Evolutionary conservation across 1,140 invertebrate species (phyloP).

Genomic region (Aphidius ervi): DNA sequence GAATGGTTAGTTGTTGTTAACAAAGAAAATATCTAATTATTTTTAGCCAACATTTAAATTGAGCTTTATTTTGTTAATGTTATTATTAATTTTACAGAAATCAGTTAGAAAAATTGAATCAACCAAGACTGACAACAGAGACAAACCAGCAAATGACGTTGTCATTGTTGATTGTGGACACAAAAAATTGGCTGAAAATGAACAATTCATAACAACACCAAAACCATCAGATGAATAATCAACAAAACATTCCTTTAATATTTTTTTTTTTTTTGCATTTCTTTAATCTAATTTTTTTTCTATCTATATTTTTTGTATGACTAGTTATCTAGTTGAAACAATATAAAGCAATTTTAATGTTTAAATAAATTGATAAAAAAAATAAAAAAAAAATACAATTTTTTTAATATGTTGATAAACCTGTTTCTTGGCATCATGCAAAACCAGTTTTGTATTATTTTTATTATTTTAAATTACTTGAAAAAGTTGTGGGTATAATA

Average conservation of each 20-base stretch:
- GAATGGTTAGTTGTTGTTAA: conserved; percentile 67
- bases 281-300: neutral
- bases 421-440: no score
- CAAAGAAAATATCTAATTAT: no score
- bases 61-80: neutral
- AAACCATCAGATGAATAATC: no score
- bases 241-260: conserved; percentile 48
- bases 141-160: conserved; percentile 76
- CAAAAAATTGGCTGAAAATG: conserved; percentile 59
- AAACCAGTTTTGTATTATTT: no score
- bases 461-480: no score
- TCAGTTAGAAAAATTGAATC: conserved; percentile 83
- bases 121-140: conserved; percentile 67
- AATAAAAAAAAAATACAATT: no score
- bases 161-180: conserved; percentile 71
- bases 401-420: no score
- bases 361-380: neutral
- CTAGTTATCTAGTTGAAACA: neutral
- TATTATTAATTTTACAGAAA: conserved; percentile 59
- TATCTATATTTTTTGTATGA: neutral
- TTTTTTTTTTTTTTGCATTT: neutral
- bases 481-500: no score
- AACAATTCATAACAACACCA: no score
- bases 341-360: neutral
- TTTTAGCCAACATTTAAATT: neutral